Base-by-base conservation (phyloP, 1,140 invertebrate species). In the Scaptomyza pallida region DNA sequence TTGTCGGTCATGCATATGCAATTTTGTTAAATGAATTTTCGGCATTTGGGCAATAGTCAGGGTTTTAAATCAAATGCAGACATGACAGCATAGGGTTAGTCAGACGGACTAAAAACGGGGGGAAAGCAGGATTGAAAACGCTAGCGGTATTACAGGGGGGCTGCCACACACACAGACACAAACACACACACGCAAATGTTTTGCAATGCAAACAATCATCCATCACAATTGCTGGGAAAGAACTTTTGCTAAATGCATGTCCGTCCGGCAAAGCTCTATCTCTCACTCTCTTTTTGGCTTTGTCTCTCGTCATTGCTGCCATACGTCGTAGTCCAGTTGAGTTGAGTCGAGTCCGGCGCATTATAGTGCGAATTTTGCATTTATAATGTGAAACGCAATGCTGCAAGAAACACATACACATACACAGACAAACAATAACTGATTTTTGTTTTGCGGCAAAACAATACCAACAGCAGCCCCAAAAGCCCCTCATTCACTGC, bases 321-420 rank as follows among this genome's bases (percentile, higher is more conserved):
- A 2, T 37, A 75, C 60, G 78, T 74, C 45, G 65, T 30, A 55
- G 63, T 67, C 68, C 8, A 59, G 63, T 67, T 68, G n/a, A n/a
- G n/a, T n/a, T n/a, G 23, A 26, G 63, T 67, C 68, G 33, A 59
- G 63, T 67, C 72, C 56, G 45, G 57, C 65, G 81, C 74, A 79
- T 86, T 86, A 81, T 72, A 78, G 82, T 69, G 81, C 72, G 82
- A 86, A 86, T 88, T 86, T 86, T 78, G 81, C 81, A 86, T 86
- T 88, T 88, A 86, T 88, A 88, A 72, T 68, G 64, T 50, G 35
- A 23, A 51, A 51, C 45, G 55, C 61, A 67, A 40, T 23, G 48
- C 56, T 43, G 23, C 43, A 56, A 5, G 23, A 50, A 15, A 56
- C 30, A 13, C 41, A 69, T 23, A 62, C 16, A 35, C 19, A 57